Conservation (phyloP, 2,797 vertebrate genomes). For the Poeciliopsis turneri region DNA sequence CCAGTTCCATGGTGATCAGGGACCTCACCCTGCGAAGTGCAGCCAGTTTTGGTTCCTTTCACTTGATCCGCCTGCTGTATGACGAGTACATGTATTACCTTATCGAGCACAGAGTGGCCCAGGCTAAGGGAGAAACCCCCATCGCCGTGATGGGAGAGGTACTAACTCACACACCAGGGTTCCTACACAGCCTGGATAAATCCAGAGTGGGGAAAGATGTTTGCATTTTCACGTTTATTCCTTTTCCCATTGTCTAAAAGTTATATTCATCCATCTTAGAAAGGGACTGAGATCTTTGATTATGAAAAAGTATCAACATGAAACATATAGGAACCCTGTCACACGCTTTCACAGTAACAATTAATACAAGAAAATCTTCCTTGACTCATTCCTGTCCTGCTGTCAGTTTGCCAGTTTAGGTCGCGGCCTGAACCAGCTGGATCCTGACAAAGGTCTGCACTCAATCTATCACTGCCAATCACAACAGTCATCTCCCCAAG, state of each 20-base stretch:
- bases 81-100: slow-evolving; percentile 98
- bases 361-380: not conserved
- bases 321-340: not conserved
- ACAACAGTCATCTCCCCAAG: not conserved
- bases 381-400: slow-evolving; percentile 33
- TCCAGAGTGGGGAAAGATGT: not conserved
- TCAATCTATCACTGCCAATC: not conserved
- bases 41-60: slow-evolving; percentile 94
- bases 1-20: slow-evolving; percentile 93
- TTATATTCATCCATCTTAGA: not conserved
- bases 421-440: slow-evolving; percentile 87
- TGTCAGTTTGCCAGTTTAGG: slow-evolving; percentile 90
- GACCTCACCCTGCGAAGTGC: slow-evolving; percentile 93
- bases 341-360: slow-evolving; percentile 12
- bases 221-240: not conserved
- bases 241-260: not conserved
- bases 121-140: slow-evolving; percentile 92
- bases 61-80: slow-evolving; percentile 92
- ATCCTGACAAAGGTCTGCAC: slow-evolving; percentile 88
- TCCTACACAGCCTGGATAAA: not conserved
- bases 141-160: slow-evolving; percentile 98
- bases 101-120: slow-evolving; percentile 93
- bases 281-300: not conserved
- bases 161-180: slow-evolving; percentile 21
- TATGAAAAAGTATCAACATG: not conserved